Evolutionary conservation across 1,140 invertebrate species (phyloP), one percentile per base, ranked within the genome.

Genomic region (Gonioctena quinquepunctata): DNA sequence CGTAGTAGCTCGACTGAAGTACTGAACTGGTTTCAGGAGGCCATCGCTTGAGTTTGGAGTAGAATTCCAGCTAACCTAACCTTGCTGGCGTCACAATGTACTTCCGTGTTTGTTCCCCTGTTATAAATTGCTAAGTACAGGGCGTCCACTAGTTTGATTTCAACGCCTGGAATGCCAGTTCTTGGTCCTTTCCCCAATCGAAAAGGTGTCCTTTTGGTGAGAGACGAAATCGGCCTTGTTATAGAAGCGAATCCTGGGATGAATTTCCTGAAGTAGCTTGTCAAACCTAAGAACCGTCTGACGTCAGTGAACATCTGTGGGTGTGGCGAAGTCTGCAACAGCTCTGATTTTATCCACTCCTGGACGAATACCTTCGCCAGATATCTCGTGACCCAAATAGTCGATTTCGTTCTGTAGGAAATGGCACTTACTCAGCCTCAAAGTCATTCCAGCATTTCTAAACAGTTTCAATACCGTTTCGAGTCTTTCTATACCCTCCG

Each of bases 231-330:
- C 1, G 68, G 69, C 13, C 23, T 67, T 5, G 74, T 67, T 19
- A 73, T 71, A 0, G 54, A 57, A 2, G 76, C 72, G 63, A 79
- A 79, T 16, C 73, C 59, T 19, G 57, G 33, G 3, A 79, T 59
- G 57, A 76, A 79, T 25, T 78, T 74, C 16, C 78, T 25, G 42
- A 80, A 81, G 63, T 77, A 79, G 25, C 75, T 74, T 4, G 67
- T 68, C 8, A 86, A 67, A 19, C 86, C 84, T 3, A 85, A 62
- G 59, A 86, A 84, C 52, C 70, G 67, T 33, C 81, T 67, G 1
- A 86, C 48, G 22, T 79, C 62, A 65, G 25, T 80, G 73, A 18
- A 77, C 66, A 66, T 77, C 79, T 25, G 56, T 72, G 7, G 80
- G 80, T 6, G 22, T 18, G 0, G 66, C n/a, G n/a, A 18, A 19